Base-by-base conservation (phyloP, 2,113 vertebrate genomes). In the Ailuropoda melanoleuca region DNA sequence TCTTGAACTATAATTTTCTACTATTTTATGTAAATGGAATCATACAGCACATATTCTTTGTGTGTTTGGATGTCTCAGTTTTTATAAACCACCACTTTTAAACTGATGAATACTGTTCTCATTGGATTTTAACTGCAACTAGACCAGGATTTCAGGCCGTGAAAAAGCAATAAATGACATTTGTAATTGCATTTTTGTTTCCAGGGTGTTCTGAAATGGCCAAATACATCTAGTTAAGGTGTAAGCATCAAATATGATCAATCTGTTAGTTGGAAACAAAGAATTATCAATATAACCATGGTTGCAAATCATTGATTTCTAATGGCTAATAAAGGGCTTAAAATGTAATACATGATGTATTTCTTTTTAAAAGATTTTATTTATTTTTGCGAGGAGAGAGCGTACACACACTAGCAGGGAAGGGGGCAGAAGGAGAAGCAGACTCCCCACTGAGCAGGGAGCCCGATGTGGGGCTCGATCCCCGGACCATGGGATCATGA, bases 71-170 rank as follows among this genome's bases (percentile, higher is more conserved):
- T 95, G 60, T 21, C 31, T 72, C 39, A 9, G 39, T 64, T 84
- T 95, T 78, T 68, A 60, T n/a, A 68, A 83, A 80, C 29, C 84
- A 56, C 48, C 82, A 93, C 37, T 85, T 31, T 90, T 95, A 95
- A 96, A 90, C 34, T 39, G 55, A 77, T 66, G 23, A 21, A 34
- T 75, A 48, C 0, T 84, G 21, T 83, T 89, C 53, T 90, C 48
- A 78, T 94, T 19, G 84, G 70, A 95, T 89, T 90, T 85, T 84
- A 94, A 89, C 60, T 72, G 91, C 8, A 80, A 87, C 18, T n/a
- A 93, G 53, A 92, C 13, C 8, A 85, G 37, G 39, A 86, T 48
- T 97, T 95, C 43, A 72, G 68, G 19, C 31, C 62, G 1, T 62
- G 12, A 19, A 87, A 90, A 81, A 87, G 55, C 82, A 93, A 62